Evolutionary conservation across 2,797 vertebrate species (phyloP), one percentile per base, ranked within the genome.

Genomic region (Siniperca undulata): DNA sequence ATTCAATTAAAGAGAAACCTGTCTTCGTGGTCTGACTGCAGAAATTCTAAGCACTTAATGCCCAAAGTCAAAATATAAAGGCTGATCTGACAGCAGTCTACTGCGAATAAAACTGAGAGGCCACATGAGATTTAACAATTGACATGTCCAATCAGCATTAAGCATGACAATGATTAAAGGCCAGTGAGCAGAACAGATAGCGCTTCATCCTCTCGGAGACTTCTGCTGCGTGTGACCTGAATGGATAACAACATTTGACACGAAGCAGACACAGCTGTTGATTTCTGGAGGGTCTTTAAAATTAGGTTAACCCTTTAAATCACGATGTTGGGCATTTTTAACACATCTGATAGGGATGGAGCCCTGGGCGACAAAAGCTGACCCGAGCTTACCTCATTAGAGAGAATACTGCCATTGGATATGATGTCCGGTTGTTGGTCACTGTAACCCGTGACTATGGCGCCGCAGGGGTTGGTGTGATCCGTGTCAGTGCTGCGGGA

Each of bases 371-470:
- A 64, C 36, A 67, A 5, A 10, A 7, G 36, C 56, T 55, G 67
- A 71, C 24, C 52, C 70, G 16, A 34, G 27, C 97, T 97, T 96
- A 99, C 98, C 97, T 99, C 98, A 88, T 95, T 98, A 85, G 98
- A 98, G 85, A 99, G 89, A 82, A 99, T 98, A 76, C 97, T 98
- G 94, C 98, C 98, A 52, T 99, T 99, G 89, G 98, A 99, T 94
- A 99, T 97, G 94, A 99, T 98, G 93, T 99, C 98, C 30, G 98
- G 98, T 85, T 99, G 98, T 88, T 98, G 98, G 95, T 99, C 98
- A 27, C 96, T 94, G 93, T 98, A 99, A 60, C 97, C 97, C 1
- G 97, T 97, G 80, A 99, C 97, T 67, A 98, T 97, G 90, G 97
- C 97, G 78, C 98, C 98, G 72, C 98, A 99, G 85, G 98, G 97